Evolutionary conservation across 92 coral and sea anemone species (phyloP).

Genomic region (Scolanthus callimorphus): DNA sequence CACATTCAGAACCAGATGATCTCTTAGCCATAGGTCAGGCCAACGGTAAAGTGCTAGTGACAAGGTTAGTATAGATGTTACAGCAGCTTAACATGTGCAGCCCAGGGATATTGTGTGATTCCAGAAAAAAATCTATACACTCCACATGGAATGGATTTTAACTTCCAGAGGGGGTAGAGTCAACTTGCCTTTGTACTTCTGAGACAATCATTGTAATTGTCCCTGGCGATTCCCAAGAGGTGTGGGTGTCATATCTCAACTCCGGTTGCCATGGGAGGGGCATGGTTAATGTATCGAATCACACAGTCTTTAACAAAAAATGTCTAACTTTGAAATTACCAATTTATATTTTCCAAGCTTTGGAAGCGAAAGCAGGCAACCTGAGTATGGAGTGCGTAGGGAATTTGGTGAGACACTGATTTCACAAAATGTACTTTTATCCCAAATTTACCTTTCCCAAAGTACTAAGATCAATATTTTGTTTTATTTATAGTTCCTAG

Average conservation of each 20-base stretch:
- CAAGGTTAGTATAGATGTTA: conserved; percentile 77
- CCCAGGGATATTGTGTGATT: neutral
- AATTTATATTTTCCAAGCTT: conserved; percentile 50
- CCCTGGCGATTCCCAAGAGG: too few relatives aligned
- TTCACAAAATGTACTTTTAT: neutral
- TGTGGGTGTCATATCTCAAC: too few relatives aligned
- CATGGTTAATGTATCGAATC: too few relatives aligned
- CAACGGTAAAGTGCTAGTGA: conserved; percentile 87
- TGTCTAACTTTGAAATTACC: neutral
- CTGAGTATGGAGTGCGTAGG: conserved; percentile 54
- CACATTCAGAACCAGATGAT: conserved; percentile 81
- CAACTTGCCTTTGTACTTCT: too few relatives aligned
- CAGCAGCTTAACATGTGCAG: neutral
- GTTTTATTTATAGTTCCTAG: conserved; percentile 64
- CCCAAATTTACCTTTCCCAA: neutral
- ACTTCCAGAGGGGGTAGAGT: too few relatives aligned
- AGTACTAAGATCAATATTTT: neutral
- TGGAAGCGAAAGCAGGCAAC: conserved; percentile 51
- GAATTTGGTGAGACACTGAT: conserved; percentile 64
- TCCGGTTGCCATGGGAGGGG: too few relatives aligned
- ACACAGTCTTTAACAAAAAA: too few relatives aligned
- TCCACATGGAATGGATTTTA: neutral
- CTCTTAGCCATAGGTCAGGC: conserved; percentile 92
- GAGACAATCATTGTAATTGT: too few relatives aligned
- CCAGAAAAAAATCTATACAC: neutral